Evolutionary conservation across 2,113 vertebrate genomes (phyloP), one percentile per base, ranked within the genome.

Genomic region (Carassius auratus): DNA sequence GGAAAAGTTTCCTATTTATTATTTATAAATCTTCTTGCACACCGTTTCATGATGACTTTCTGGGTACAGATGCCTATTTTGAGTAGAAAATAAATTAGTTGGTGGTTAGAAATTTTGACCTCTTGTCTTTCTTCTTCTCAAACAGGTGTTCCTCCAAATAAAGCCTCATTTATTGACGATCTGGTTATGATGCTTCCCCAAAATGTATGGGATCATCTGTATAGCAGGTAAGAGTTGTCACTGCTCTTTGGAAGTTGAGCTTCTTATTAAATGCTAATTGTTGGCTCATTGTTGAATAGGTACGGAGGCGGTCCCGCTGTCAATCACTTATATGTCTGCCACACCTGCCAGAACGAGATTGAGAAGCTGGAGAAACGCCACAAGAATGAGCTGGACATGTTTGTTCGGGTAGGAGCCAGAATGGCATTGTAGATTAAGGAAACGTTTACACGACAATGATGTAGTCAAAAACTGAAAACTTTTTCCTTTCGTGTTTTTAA

Each of bases 231-330:
- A 76, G 90, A 4, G 21, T n/a, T 9, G 6, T 48, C 12, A 21
- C 48, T 8, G 5, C 9, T 85, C 52, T 61, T 17, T 19, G 17
- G 15, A 15, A 7, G 61, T 96, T 93, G 88, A 92, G 90, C 91
- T 94, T 86, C 83, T 89, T 10, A 42, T 75, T 78, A 61, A 57
- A 38, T 12, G 12, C 61, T 83, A 15, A 83, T 15, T 45, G 42
- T 42, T 57, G 57, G 21, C 15, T 30, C n/a, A 48, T 77, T 57
- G 82, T 26, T 21, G 87, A 23, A 86, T 91, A 99, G 98, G 91
- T 99, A 97, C 13, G 98, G 98, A 91, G 98, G 98, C 87, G 98
- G 98, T 77, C 98, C 98, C 23, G 98, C 98, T 89, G 98, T 99
- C 89, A 99, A 99, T 93, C 97, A 99, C 93, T 96, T 99, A 86